Percentiles rank a stretch among this genome's conserved stretches.
phyloP scores from a whole-genome alignment of 2,888 invertebrate genomes.

The Xylota sylvarum region DNA sequence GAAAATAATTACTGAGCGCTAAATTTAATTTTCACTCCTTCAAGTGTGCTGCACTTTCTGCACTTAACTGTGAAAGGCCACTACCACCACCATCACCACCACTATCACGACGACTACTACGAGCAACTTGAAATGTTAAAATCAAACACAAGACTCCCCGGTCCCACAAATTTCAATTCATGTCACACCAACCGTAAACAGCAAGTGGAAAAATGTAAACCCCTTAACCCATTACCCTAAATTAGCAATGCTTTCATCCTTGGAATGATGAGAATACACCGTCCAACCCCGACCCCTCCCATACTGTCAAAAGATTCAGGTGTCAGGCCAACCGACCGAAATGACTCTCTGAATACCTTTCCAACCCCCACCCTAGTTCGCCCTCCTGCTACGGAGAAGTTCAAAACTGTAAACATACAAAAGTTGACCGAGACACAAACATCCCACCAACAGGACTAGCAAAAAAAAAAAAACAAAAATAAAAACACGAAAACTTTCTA shows the following conservation, averaged over 20 bases:
- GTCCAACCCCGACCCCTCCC: not conserved
- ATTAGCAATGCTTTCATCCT: conserved; percentile 52
- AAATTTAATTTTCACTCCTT: conserved; percentile 51
- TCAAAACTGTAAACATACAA: conserved; percentile 28
- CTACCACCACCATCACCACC: not conserved
- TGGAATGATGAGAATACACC: not conserved
- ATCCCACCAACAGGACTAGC: not conserved
- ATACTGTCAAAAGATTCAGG: conserved; percentile 55
- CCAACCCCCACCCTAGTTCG: not conserved
- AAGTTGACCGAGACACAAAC: conserved; percentile 57
- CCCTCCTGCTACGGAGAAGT: not conserved
- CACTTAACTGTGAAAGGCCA: conserved; percentile 46
- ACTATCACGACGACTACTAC: not conserved
- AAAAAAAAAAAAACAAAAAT: not conserved
- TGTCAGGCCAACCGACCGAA: conserved; percentile 44
- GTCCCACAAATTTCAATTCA: conserved; percentile 58
- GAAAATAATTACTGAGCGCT: conserved; percentile 22
- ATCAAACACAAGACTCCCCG: conserved; percentile 26
- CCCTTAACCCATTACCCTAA: conserved; percentile 58
- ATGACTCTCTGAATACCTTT: conserved; percentile 21
- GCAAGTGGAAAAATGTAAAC: conserved; percentile 23
- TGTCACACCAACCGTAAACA: conserved; percentile 57
- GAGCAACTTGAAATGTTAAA: conserved; percentile 15
- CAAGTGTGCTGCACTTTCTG: conserved; percentile 33
- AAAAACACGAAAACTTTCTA: not conserved